These are phyloP conservation scores for Keiferia lycopersicella DNA, from an alignment of 2,888 invertebrate genomes.

Conservation along the genomic window DNA sequence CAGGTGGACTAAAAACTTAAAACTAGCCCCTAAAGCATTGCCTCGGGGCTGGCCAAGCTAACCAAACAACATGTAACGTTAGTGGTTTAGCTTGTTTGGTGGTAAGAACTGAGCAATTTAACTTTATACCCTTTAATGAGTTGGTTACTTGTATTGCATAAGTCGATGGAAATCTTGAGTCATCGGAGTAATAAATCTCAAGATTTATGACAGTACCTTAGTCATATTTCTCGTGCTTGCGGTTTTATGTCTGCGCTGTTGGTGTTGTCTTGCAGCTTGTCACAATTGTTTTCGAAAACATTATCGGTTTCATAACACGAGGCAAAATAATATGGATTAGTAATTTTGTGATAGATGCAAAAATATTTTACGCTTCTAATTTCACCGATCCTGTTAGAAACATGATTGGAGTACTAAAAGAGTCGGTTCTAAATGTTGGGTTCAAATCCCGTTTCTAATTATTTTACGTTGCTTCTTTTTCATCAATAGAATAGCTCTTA, in stretches of 20 bases:
- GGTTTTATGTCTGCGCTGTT: background rate
- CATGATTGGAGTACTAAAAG: no score
- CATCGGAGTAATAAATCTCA: background rate
- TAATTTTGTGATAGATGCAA: no score
- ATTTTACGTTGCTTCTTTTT: background rate
- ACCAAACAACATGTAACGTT: no score
- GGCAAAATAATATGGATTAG: background rate
- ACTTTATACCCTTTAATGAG: slow-evolving; percentile 21
- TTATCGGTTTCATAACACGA: background rate
- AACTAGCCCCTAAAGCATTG: no score
- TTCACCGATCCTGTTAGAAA: no score
- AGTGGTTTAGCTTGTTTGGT: no score
- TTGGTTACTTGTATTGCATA: slow-evolving; percentile 2
- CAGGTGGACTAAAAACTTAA: no score
- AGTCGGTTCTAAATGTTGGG: no score
- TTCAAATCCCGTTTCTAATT: no score
- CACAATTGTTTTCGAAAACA: slow-evolving; percentile 1
- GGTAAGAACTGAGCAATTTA: no score
- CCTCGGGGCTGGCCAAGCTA: no score
- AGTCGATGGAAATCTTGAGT: background rate
- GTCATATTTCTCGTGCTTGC: slow-evolving; percentile 1
- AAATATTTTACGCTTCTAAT: no score
- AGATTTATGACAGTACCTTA: slow-evolving; percentile 7
- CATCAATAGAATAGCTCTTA: background rate
- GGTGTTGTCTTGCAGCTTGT: slow-evolving; percentile 6